Conservation (phyloP, 2,113 vertebrate genomes). For the Clinocottus analis region DNA sequence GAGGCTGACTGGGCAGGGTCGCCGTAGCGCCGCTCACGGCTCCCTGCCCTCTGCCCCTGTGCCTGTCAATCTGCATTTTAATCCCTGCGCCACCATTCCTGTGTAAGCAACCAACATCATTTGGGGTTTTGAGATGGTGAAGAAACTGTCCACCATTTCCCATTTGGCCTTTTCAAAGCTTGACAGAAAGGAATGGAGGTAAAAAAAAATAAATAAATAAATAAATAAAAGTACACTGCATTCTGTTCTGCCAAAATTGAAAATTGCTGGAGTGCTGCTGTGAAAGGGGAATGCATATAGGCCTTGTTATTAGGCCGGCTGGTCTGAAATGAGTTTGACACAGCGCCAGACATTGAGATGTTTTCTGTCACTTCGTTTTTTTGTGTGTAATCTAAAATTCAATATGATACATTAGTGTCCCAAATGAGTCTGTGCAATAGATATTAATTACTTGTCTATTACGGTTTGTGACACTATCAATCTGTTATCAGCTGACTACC, state of each 20-base stretch:
- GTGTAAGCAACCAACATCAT: conserved; percentile 66
- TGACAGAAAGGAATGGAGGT: conserved; percentile 67
- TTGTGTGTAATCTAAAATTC: conserved; percentile 54
- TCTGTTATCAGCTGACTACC: conserved; percentile 74
- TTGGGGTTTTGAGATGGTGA: conserved; percentile 61
- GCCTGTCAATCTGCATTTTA: conserved; percentile 69
- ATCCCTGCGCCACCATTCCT: conserved; percentile 48
- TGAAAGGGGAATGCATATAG: conserved; percentile 50
- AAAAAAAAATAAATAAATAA: conserved; percentile 22
- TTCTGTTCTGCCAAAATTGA: conserved; percentile 57
- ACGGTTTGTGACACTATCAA: conserved; percentile 75
- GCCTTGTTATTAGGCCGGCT: conserved; percentile 50
- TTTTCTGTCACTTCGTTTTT: conserved; percentile 69
- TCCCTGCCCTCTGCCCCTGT: conserved; percentile 67
- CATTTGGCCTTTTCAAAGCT: conserved; percentile 70
- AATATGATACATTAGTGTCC: conserved; percentile 62
- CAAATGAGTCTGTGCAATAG: conserved; percentile 60
- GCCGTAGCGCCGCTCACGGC: conserved; percentile 55
- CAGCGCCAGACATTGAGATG: conserved; percentile 64
- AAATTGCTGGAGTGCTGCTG: conserved; percentile 50
- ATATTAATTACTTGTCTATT: conserved; percentile 81
- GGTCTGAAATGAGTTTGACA: conserved; percentile 63
- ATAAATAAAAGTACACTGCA: conserved; percentile 58
- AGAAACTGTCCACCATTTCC: conserved; percentile 66
- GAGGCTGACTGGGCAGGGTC: conserved; percentile 43